A percentile compares a stretch with the other conserved stretches of the same genome.
Evolutionary conservation across 2,797 vertebrate genomes (phyloP).

Genomic region (Rachycentron canadum): DNA sequence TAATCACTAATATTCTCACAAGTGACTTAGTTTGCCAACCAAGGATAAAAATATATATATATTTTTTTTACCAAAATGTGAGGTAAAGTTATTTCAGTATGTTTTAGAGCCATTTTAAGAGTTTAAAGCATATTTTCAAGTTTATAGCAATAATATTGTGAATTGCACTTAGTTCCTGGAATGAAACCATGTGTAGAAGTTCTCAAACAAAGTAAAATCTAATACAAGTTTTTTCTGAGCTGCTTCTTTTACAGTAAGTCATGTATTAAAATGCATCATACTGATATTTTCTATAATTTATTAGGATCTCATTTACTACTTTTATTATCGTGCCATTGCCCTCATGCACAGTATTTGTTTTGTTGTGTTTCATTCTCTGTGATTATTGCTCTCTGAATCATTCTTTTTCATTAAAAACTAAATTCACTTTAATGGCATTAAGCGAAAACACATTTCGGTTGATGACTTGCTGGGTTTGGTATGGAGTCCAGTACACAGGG

Average conservation of each 20-base stretch:
- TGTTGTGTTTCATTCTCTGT: neutral
- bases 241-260: neutral
- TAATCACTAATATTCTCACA: too few species aligned
- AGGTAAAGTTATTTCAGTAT: too few species aligned
- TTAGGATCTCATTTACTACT: neutral
- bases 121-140: too few species aligned
- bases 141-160: too few species aligned
- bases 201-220: neutral
- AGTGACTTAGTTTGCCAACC: too few species aligned
- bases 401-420: neutral
- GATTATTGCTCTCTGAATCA: neutral
- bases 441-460: neutral
- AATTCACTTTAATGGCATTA: neutral
- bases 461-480: neutral
- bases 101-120: too few species aligned
- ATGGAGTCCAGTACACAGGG: constrained; percentile 31
- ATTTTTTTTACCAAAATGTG: too few species aligned
- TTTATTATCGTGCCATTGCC: neutral
- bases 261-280: too few species aligned
- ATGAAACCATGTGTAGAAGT: neutral
- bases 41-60: too few species aligned
- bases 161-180: too few species aligned
- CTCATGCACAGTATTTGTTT: neutral
- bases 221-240: neutral
- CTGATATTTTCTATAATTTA: neutral